phyloP scores from a whole-genome alignment of 2,113 vertebrate species.

The Hyla sarda region DNA sequence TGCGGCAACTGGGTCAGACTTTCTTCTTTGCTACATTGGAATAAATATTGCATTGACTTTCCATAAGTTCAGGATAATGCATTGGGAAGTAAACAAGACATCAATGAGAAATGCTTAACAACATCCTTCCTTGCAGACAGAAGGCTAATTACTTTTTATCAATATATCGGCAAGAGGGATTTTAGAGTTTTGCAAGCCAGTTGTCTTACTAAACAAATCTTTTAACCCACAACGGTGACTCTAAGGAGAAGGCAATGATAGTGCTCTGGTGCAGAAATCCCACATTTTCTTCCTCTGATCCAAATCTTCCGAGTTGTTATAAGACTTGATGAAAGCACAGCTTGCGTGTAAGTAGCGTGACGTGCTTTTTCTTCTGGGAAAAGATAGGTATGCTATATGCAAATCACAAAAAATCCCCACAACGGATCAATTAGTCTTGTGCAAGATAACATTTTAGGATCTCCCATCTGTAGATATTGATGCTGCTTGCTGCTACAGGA shows the following conservation, averaged over 20 bases:
- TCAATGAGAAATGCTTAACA: not conserved
- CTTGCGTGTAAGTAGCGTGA: constrained; percentile 27
- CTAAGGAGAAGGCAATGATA: not conserved
- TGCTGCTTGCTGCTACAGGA: not conserved
- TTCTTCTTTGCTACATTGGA: too few relatives aligned
- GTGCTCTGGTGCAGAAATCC: not conserved
- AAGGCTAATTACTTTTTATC: constrained; percentile 3
- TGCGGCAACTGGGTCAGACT: too few relatives aligned
- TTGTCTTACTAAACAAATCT: not conserved
- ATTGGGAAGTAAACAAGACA: not conserved
- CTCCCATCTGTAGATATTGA: constrained; percentile 29
- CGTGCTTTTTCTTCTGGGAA: constrained; percentile 2
- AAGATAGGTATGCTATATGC: constrained; percentile 37
- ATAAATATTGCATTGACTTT: not conserved
- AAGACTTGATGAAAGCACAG: constrained; percentile 21
- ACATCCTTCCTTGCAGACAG: not conserved
- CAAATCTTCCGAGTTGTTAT: not conserved
- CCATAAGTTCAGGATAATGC: not conserved
- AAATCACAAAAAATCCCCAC: constrained; percentile 16
- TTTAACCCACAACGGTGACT: not conserved
- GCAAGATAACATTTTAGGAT: constrained; percentile 32
- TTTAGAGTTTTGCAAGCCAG: not conserved
- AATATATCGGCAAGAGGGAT: not conserved
- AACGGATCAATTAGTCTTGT: constrained; percentile 38
- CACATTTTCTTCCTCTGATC: not conserved